Evolutionary conservation across 2,113 vertebrate species (phyloP), one percentile per base, ranked within the genome.

Genomic region (Cyprichromis sp.): DNA sequence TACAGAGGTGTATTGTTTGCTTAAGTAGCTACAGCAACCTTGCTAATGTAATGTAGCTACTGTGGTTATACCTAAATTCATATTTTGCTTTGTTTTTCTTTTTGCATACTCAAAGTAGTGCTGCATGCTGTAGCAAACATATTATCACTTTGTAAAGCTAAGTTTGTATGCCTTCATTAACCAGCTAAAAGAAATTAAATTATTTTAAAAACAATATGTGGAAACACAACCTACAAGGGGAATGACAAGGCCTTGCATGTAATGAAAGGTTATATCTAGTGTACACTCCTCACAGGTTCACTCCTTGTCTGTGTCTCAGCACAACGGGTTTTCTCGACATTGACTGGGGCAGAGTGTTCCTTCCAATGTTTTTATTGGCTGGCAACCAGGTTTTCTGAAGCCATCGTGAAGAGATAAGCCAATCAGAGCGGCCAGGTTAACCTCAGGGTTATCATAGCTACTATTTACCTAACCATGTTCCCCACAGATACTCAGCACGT

Each of bases 381-480:
- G 8, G 57, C 9, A 54, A 81, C 93, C 94, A 93, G 88, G 40
- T 24, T 83, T 93, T 92, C 63, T 83, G 78, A 90, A 88, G 78
- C 84, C 88, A 93, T 91, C 34, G 42, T 29, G 38, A 53, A 29
- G 76, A 92, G 89, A 94, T 94, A 92, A 94, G 82, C 87, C 87
- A 93, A 91, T 93, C 87, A 68, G 80, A 85, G 53, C 57, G 9
- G 86, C 83, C 80, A 57, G 84, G 89, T 86, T 80, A 88, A 89
- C 86, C 45, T 87, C 57, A 7, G 88, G 90, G 91, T 91, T 94
- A 94, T 94, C 93, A 85, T 47, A 12, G 10, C 76, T 55, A 55
- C 83, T 93, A 91, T 95, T 94, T 94, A 93, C 90, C 66, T 88
- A 95, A 92, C 92, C 86, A 73, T 71, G 80, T 87, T 88, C 90